Base-by-base conservation (phyloP, 2,888 invertebrate genomes). In the Pyrgus malvae region DNA sequence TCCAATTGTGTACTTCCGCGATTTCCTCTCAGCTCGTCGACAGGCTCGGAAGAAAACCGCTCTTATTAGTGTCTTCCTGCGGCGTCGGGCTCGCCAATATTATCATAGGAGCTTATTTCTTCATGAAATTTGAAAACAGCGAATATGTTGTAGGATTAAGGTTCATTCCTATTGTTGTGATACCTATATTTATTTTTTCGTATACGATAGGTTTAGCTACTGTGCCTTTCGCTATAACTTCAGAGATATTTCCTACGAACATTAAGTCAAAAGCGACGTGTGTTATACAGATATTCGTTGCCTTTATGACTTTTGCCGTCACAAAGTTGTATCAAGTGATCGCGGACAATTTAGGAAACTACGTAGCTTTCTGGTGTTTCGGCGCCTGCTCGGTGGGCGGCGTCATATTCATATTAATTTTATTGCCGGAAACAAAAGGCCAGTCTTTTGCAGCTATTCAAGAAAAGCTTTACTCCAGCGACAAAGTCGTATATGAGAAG, bases 191-290 rank as follows among this genome's bases (percentile, higher is more conserved):
- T 80, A 92, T 93, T 78, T 91, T 92, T 63, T 91, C 91, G 29
- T 93, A 92, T 56, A 91, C 92, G 2, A 83, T 93, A 68, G 93
- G 93, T 11, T 86, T 93, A 70, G 93, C 93, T 0, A 92, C 93
- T 2, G 86, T 93, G 62, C 93, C 93, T 21, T 93, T 92, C 68
- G 91, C 93, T 33, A 90, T 93, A 45, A 91, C 92, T 35, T 92
- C 92, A 2, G 93, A 93, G 77, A 86, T 93, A 69, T 92, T 94
- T 72, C 92, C 94, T 35, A 83, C 91, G 2, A 88, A 92, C 63
- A 93, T 92, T 16, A 92, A 93, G 67, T 92, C 93, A 0, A 88
- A 92, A 57, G 93, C 94, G 0, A 92, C 93, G 21, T 92, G 93
- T 59, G 83, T 93, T 3, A 92, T 92, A 48, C 92, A 93, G 54